Evolutionary conservation across 2,797 vertebrate genomes (phyloP), one percentile per base, ranked within the genome.

Genomic region (Myotis myotis): DNA sequence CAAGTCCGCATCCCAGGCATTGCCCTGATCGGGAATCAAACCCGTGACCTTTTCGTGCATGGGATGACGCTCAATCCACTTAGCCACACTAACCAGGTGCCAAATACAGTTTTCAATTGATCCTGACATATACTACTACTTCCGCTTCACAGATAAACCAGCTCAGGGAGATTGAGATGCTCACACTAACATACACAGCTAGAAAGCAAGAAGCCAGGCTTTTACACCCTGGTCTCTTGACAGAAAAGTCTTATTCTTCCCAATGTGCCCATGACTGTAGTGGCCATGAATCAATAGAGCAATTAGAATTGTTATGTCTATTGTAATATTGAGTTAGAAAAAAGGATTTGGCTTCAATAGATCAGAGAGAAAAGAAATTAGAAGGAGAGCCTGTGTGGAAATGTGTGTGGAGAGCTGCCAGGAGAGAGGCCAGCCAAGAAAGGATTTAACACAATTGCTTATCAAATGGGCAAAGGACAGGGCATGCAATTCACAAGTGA

Each of bases 221-320:
- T 68, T 47, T 64, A 68, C 89, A 64, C 30, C 16, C 25, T 66
- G 30, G 38, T 89, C 41, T 93, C 41, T 33, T 44, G 1, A 70
- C 19, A 87, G 70, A 30, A 62, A 91, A 96, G 66, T 19, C 81
- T 74, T 72, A 17, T 62, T 89, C 84, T 95, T 94, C 89, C 89
- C 94, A 94, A 94, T 36, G 64, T 68, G 38, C 76, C 53, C 78
- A 55, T 11, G 66, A 96, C 80, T 83, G 23, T 16, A 92, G 89
- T 80, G 64, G 74, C 93, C 92, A 64, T 92, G 87, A 96, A 95
- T 97, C 97, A 96, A 96, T 86, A 96, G 74, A 96, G 94, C 94
- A 97, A 97, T 97, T 97, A 97, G 93, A 96, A 95, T 97, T 95
- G 94, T 96, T 97, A 96, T 94, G 92, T 97, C 95, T 97, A 91